These are phyloP conservation scores for Halocynthia roretzi DNA, from an alignment of 23 tunicate genomes.

Conservation along the genomic window DNA sequence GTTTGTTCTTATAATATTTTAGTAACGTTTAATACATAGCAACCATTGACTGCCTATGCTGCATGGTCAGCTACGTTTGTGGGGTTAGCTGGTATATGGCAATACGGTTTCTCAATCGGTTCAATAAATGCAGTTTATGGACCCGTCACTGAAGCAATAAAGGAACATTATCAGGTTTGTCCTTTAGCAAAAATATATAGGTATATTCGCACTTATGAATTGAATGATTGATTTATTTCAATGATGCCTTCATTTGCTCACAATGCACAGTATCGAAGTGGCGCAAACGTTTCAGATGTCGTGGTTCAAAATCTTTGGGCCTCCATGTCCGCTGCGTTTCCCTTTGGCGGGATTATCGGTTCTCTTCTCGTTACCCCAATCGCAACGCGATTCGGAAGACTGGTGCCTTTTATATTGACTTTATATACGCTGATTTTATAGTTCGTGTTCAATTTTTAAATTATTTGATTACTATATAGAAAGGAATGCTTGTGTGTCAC, in stretches of 20 bases:
- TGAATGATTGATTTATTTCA: too few relatives aligned
- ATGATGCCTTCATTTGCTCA: not conserved
- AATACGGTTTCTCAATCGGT: constrained; percentile 14
- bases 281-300: not conserved
- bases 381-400: constrained; percentile 6
- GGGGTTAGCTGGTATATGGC: constrained; percentile 18
- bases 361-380: constrained; percentile 3
- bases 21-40: too few relatives aligned
- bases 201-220: too few relatives aligned
- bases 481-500: constrained; percentile 14
- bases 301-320: constrained; percentile 17
- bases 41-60: not conserved
- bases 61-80: constrained; percentile 22
- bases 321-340: constrained; percentile 6
- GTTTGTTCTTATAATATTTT: too few relatives aligned
- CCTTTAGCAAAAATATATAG: not conserved
- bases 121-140: constrained; percentile 9
- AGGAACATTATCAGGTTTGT: constrained; percentile 7
- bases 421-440: too few relatives aligned
- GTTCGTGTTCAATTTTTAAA: too few relatives aligned
- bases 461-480: not conserved
- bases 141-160: not conserved
- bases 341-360: constrained; percentile 21
- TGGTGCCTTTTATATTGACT: not conserved
- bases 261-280: not conserved